These are phyloP conservation scores for Vulpes lagopus DNA, from an alignment of 2,113 vertebrate species.

Conservation along the genomic window DNA sequence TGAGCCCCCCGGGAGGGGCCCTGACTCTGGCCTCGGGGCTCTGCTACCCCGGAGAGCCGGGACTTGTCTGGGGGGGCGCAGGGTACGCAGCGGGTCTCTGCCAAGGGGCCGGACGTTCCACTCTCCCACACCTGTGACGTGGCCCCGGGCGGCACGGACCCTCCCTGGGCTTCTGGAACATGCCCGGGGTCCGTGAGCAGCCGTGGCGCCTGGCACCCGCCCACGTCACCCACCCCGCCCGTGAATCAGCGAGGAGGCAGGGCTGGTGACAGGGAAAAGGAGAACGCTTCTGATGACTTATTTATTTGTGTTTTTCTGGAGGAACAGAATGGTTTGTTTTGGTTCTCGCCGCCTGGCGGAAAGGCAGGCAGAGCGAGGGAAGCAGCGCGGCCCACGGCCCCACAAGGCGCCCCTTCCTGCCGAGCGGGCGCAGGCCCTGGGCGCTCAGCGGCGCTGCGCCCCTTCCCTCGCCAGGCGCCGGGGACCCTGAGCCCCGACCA, in stretches of 20 bases:
- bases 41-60: neutral
- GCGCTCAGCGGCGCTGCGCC: fast-evolving
- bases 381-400: neutral
- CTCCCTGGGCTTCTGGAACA: neutral
- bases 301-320: constrained; percentile 58
- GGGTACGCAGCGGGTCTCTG: fast-evolving
- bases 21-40: too few species aligned
- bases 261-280: neutral
- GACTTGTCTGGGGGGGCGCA: too few species aligned
- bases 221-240: fast-evolving
- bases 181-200: fast-evolving
- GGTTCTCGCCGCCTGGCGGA: constrained; percentile 34
- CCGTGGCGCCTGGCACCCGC: neutral
- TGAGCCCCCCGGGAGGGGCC: neutral
- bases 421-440: neutral
- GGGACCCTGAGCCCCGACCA: neutral
- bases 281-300: neutral
- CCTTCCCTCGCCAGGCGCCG: fast-evolving
- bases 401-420: neutral
- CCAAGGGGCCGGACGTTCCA: neutral
- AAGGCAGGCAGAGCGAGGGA: neutral
- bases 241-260: neutral
- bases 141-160: fast-evolving
- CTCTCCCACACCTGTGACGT: fast-evolving
- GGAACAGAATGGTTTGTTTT: constrained; percentile 52